phyloP scores from a whole-genome alignment of 2,113 vertebrate genomes.

The Opisthocomus hoazin region DNA sequence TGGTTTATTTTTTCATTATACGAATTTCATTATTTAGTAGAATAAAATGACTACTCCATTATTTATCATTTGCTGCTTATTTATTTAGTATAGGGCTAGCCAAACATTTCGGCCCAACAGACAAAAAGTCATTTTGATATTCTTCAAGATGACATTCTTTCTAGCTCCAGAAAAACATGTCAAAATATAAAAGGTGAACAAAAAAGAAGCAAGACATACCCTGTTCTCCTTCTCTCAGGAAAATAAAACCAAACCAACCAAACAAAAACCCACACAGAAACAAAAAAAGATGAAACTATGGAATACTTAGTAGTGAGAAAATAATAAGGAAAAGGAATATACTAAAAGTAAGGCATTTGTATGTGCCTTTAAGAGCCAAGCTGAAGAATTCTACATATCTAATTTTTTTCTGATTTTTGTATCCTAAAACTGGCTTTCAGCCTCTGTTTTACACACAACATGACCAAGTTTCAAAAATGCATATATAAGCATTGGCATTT shows the following conservation, averaged over 20 bases:
- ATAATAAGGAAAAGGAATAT: neutral
- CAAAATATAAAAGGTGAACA: neutral
- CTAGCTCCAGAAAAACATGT: neutral
- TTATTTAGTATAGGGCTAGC: slow-evolving; percentile 28
- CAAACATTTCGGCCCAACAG: neutral
- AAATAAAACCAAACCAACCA: neutral
- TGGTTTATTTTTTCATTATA: slow-evolving; percentile 40
- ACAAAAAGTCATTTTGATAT: neutral
- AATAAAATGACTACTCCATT: slow-evolving; percentile 41
- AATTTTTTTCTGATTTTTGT: neutral
- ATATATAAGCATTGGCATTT: neutral
- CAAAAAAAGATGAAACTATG: neutral
- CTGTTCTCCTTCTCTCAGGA: neutral
- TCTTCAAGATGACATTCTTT: neutral
- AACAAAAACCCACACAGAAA: neutral
- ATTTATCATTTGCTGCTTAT: slow-evolving; percentile 29
- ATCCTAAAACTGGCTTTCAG: neutral
- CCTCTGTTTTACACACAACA: neutral
- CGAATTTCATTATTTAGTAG: slow-evolving; percentile 49
- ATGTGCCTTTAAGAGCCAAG: neutral
- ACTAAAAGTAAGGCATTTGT: neutral
- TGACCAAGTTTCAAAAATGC: neutral
- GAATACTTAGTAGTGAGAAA: neutral
- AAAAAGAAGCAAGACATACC: neutral
- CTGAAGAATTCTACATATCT: neutral